Base-by-base conservation (phyloP, 2,888 invertebrate genomes). In the Caenorhabditis sp. region DNA sequence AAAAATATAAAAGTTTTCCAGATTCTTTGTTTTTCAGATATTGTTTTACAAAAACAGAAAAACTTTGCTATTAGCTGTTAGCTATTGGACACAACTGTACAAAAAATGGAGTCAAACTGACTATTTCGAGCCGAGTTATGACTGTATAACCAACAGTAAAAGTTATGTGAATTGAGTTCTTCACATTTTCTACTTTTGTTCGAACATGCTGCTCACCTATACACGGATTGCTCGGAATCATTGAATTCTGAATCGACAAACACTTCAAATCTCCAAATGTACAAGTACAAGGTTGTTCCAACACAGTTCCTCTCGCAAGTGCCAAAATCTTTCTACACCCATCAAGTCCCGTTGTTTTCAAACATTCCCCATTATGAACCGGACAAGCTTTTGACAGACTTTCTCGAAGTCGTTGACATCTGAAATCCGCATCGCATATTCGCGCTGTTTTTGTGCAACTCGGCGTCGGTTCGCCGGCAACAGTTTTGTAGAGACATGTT, bases 221-320 rank as follows among this genome's bases (percentile, higher is more conserved):
- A 67, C 86, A 86, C 1, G 86, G 85, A 63, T 86, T 83, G 23
- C 75, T 80, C 1, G 86, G 86, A 49, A 86, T 80, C 80, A 85
- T 80, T 43, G 75, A 63, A 43, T 77, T 74, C 49, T 84, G 84
- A 49, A 75, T 66, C 7, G 68, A 59, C 1, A 80, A 63, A 64
- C 86, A 86, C 23, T 77, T 63, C 36, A 75, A 69, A 62, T 84
- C 86, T 23, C 73, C 73, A 20, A 77, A 54, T 36, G 77, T 70
- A 59, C 86, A 86, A 67, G 77, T 80, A 64, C 86, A 86, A 1
- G 83, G 83, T 62, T 79, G 78, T 61, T 86, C 86, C n/a, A 86
- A 77, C 17, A 73, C 63, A 1, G 84, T 84, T 17, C 83, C 86
- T 59, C 86, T 74, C 7, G 43, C 43, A 17, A 10, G 43, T 3